Evolutionary conservation across 2,888 invertebrate genomes (phyloP).

Genomic region (Argyra leucocephala): DNA sequence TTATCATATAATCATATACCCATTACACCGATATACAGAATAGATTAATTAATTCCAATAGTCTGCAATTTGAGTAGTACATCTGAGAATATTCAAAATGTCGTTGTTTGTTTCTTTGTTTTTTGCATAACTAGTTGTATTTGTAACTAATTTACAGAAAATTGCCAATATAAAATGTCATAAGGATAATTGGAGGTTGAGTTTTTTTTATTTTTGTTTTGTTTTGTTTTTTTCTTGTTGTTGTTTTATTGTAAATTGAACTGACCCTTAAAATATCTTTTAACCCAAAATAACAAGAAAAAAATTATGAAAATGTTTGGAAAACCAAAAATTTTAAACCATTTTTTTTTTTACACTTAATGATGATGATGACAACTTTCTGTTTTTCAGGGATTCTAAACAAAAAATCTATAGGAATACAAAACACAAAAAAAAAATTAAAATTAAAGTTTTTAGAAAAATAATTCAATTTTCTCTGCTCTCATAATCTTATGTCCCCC

Average conservation of each 20-base stretch:
- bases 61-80: too few species aligned
- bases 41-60: too few species aligned
- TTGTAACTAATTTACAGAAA: conserved; percentile 3
- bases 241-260: background rate
- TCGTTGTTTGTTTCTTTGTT: too few species aligned
- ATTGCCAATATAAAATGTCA: background rate
- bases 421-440: background rate
- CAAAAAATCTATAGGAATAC: background rate
- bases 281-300: conserved; percentile 2
- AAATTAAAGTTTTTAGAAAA: background rate
- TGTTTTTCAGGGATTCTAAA: background rate
- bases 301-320: background rate
- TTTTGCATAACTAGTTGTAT: background rate
- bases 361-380: background rate
- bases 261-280: background rate
- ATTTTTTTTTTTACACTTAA: background rate
- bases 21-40: too few species aligned
- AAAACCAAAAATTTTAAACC: background rate
- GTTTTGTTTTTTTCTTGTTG: background rate
- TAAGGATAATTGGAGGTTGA: background rate
- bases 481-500: background rate
- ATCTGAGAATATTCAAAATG: too few species aligned
- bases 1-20: too few species aligned
- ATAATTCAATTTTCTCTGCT: background rate
- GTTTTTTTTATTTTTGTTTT: background rate